phyloP scores from a whole-genome alignment of 2,113 vertebrate genomes.

The Toxotes chatareus region DNA sequence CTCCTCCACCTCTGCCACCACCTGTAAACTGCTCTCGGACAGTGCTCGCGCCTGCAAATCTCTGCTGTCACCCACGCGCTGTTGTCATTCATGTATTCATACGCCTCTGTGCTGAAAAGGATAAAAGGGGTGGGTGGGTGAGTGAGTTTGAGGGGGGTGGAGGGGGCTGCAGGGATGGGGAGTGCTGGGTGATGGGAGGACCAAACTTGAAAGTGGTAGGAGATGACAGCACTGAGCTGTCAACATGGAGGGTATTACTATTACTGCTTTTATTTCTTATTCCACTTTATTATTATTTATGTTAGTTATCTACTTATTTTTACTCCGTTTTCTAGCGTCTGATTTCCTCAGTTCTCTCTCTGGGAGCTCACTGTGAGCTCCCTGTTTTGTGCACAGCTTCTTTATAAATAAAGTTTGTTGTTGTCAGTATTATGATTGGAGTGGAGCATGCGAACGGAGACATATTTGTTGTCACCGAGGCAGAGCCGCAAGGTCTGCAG shows the following conservation, averaged over 20 bases:
- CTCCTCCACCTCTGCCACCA: neutral
- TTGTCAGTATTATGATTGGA: neutral
- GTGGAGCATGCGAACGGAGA: neutral
- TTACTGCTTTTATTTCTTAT: neutral
- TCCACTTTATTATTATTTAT: neutral
- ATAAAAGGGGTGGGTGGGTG: slow-evolving; percentile 34
- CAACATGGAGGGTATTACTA: neutral
- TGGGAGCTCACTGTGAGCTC: neutral
- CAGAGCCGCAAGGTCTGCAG: slow-evolving; percentile 16
- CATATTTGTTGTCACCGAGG: slow-evolving; percentile 18
- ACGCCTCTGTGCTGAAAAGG: slow-evolving; percentile 37
- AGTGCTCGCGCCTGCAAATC: slow-evolving; percentile 46
- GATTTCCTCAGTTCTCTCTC: neutral
- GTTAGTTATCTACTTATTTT: neutral
- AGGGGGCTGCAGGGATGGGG: slow-evolving; percentile 8
- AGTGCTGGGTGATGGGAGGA: neutral
- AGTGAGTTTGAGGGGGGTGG: too few relatives aligned
- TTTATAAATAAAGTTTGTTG: neutral
- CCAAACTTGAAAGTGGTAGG: slow-evolving; percentile 37
- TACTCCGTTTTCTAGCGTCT: neutral
- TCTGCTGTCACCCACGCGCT: slow-evolving; percentile 58
- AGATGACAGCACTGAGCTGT: slow-evolving; percentile 48
- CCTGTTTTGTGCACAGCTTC: neutral
- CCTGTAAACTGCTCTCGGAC: slow-evolving; percentile 33
- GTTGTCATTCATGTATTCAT: slow-evolving; percentile 72